These are phyloP conservation scores for Sinohyriopsis cumingii DNA, from an alignment of 2,888 invertebrate species.

Conservation along the genomic window DNA sequence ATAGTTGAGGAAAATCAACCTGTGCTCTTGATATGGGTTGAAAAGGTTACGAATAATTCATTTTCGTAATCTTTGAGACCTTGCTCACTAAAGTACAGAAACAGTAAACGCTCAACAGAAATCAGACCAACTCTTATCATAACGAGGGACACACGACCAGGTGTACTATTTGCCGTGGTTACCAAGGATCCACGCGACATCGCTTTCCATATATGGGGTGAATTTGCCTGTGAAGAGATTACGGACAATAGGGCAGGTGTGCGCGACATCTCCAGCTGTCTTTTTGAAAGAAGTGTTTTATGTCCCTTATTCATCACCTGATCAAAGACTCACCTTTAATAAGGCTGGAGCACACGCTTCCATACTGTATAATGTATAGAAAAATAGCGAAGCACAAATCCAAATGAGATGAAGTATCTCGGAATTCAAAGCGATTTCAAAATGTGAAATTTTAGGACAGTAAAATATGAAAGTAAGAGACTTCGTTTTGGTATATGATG, in stretches of 20 bases:
- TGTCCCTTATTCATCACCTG: conserved; percentile 28
- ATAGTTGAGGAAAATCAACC: no score
- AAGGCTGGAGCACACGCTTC: conserved; percentile 18
- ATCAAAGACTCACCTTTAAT: conserved; percentile 10
- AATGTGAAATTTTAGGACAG: no score
- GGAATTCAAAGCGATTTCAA: background rate
- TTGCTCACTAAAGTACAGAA: no score
- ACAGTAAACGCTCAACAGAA: no score
- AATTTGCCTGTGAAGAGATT: conserved; percentile 47
- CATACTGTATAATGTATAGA: conserved; percentile 7
- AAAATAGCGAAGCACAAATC: background rate
- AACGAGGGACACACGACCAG: conserved; percentile 32
- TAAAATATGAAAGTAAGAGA: no score
- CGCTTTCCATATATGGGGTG: conserved; percentile 46
- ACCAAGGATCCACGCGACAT: conserved; percentile 47
- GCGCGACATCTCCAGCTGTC: conserved; percentile 35
- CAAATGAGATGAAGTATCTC: background rate
- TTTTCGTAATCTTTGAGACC: no score
- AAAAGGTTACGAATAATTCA: no score
- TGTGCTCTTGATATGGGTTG: no score
- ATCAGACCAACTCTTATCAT: no score
- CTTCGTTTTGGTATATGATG: no score
- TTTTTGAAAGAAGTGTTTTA: conserved; percentile 34
- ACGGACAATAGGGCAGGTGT: conserved; percentile 37
- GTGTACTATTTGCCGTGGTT: conserved; percentile 36